A percentile compares a stretch with the other conserved stretches of the same genome.
Conservation (phyloP, 2,888 invertebrate species). For the Eupithecia dodoneata region DNA sequence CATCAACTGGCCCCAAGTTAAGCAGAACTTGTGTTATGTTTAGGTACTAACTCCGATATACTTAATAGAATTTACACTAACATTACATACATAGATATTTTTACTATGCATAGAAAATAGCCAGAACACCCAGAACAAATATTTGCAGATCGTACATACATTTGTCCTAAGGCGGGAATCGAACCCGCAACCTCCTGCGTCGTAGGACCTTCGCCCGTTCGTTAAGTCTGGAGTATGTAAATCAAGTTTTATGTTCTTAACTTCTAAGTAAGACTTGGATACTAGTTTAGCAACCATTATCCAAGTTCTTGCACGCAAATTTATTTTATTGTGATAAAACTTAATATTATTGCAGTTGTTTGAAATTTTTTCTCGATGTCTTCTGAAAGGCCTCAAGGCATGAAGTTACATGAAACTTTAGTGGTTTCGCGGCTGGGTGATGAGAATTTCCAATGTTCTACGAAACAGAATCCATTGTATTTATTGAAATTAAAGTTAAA, state of each 20-base stretch:
- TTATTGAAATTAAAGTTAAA: not conserved
- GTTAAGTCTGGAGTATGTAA: not conserved
- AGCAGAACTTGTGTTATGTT: too few species aligned
- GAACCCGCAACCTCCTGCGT: too few species aligned
- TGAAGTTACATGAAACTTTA: not conserved
- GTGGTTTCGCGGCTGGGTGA: not conserved
- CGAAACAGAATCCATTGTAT: not conserved
- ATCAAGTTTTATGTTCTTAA: not conserved
- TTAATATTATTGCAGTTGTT: conserved; percentile 3
- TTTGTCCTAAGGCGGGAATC: too few species aligned
- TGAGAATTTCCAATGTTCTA: not conserved
- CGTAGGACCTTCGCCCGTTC: too few species aligned
- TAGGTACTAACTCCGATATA: too few species aligned
- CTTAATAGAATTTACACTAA: too few species aligned
- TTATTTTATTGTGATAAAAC: not conserved
- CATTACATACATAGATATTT: too few species aligned
- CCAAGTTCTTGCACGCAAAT: not conserved
- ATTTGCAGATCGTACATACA: too few species aligned
- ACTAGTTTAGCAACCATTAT: not conserved
- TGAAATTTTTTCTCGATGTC: not conserved
- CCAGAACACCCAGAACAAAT: too few species aligned
- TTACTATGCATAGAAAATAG: too few species aligned
- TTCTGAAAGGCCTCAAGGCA: not conserved
- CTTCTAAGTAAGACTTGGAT: not conserved
- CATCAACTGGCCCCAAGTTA: too few species aligned